Conservation (phyloP, 2,888 invertebrate species). For the Cheiracanthium punctorium region DNA sequence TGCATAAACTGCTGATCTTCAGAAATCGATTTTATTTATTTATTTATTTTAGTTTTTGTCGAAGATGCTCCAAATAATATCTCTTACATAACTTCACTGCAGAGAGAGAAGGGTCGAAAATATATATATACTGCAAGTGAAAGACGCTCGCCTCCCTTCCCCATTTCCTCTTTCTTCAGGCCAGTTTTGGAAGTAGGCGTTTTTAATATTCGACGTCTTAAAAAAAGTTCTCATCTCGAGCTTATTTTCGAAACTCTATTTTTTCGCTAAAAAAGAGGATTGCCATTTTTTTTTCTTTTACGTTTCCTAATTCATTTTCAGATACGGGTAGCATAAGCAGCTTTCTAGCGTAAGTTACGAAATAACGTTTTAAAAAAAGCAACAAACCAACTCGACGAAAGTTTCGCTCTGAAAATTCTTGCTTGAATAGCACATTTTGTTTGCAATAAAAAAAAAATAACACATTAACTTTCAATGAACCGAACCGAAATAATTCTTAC, state of each 20-base stretch:
- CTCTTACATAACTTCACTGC: background rate
- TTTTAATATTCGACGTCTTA: background rate
- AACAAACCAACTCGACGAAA: too few species aligned
- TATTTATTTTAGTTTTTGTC: conserved; percentile 6
- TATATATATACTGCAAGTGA: background rate
- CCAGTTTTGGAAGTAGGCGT: background rate
- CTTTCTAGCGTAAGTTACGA: too few species aligned
- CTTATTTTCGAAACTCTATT: background rate
- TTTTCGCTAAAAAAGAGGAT: background rate
- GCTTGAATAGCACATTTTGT: too few species aligned
- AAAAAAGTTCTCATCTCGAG: background rate
- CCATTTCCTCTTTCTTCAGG: background rate
- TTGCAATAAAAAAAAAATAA: too few species aligned
- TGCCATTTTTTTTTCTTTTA: background rate
- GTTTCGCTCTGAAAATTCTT: too few species aligned
- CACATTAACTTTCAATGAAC: too few species aligned
- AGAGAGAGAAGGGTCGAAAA: background rate
- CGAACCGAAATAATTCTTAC: too few species aligned
- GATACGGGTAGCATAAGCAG: too few species aligned
- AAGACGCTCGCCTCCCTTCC: background rate
- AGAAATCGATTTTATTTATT: conserved; percentile 8
- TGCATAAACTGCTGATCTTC: conserved; percentile 15
- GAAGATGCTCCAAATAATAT: background rate
- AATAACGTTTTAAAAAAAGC: too few species aligned
- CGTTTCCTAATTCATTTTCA: background rate